Conservation (phyloP, 2,113 vertebrate genomes). For the Etheostoma spectabile region DNA sequence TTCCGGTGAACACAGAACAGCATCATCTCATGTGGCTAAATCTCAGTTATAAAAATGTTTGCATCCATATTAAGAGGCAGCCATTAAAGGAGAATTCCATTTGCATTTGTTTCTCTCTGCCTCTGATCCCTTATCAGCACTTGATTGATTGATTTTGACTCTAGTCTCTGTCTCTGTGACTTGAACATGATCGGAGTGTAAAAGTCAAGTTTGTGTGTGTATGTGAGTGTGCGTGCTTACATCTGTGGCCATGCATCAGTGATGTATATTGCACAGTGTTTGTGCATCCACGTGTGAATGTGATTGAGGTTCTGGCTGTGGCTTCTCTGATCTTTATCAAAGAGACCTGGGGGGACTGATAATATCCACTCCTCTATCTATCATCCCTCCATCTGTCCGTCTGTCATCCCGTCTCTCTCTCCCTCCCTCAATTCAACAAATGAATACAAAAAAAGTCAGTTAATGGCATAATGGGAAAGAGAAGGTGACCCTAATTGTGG, state of each 20-base stretch:
- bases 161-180: constrained; percentile 49
- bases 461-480: constrained; percentile 19
- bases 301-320: constrained; percentile 52
- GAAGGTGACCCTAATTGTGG: constrained; percentile 29
- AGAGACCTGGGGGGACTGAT: constrained; percentile 70
- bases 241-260: not conserved
- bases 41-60: constrained; percentile 2
- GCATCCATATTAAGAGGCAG: constrained; percentile 31
- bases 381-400: constrained; percentile 48
- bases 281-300: not conserved
- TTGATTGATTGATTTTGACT: constrained; percentile 67
- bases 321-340: constrained; percentile 73
- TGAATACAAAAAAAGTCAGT: constrained; percentile 22
- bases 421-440: constrained; percentile 22
- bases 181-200: constrained; percentile 64
- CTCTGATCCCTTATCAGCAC: constrained; percentile 55
- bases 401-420: constrained; percentile 27
- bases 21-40: not conserved
- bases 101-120: constrained; percentile 41
- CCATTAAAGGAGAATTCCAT: constrained; percentile 28
- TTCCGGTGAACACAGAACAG: not conserved
- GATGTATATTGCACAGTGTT: constrained; percentile 23
- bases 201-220: constrained; percentile 37
- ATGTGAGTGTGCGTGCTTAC: not conserved
- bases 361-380: constrained; percentile 62